phyloP scores from a whole-genome alignment of 2,113 vertebrate species.

The Sebastes schlegelii region DNA sequence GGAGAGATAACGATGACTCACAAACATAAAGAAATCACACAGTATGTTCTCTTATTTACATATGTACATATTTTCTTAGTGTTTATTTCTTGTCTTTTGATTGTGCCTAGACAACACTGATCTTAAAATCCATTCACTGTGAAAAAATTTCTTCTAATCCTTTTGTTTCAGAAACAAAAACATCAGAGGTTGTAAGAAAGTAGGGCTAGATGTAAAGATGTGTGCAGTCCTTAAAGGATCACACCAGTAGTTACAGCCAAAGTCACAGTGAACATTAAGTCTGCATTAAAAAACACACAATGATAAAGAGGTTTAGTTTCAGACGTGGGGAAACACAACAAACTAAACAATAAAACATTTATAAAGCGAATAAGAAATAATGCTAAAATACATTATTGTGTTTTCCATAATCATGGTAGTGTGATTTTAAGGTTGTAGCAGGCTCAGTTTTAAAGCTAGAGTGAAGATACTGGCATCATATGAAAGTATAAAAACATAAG shows the following conservation, averaged over 20 bases:
- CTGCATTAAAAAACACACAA: not conserved
- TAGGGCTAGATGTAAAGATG: not conserved
- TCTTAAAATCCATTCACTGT: not conserved
- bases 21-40: conserved; percentile 35
- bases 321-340: too few species aligned
- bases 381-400: too few species aligned
- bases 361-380: too few species aligned
- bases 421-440: too few species aligned
- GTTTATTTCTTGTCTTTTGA: conserved; percentile 8
- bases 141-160: not conserved
- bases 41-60: conserved; percentile 16
- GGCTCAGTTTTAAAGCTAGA: too few species aligned
- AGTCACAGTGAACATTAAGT: not conserved
- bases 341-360: too few species aligned
- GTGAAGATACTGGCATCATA: too few species aligned
- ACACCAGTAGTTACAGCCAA: too few species aligned
- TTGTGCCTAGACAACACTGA: not conserved
- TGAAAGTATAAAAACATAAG: too few species aligned
- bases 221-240: not conserved
- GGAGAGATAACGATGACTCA: not conserved
- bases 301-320: not conserved
- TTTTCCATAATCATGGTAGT: too few species aligned
- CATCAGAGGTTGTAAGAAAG: not conserved
- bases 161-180: conserved; percentile 1
- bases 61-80: conserved; percentile 9